Base-by-base conservation (phyloP, 2,797 vertebrate genomes). In the Dryobates pubescens region DNA sequence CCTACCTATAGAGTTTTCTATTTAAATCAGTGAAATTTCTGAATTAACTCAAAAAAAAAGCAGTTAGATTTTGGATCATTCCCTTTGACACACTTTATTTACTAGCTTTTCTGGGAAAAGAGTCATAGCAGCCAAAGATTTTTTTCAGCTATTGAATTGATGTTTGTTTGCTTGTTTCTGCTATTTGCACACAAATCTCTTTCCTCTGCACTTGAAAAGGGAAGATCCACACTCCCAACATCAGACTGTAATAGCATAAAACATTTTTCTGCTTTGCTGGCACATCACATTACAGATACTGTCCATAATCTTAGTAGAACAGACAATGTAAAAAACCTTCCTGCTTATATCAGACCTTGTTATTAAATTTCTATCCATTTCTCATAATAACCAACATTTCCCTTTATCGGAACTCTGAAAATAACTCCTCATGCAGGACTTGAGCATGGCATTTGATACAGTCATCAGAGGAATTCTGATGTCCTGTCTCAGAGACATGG, bases 341-440 rank as follows among this genome's bases (percentile, higher is more conserved):
- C 90, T 93, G 82, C 93, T 94, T 90, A 94, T 96, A 96, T 96
- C 96, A 95, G 92, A 73, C 83, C 93, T 96, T 96, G 94, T 96
- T 96, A 96, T 96, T 95, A 96, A 94, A 96, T 95, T 94, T 94
- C 95, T 94, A 96, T 85, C 96, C 86, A 93, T 94, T 96, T 94
- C 93, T 94, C 90, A 94, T 96, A 96, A 95, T 94, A 96, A 94
- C 92, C 63, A 93, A 94, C 90, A 95, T 94, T 96, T 89, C 67
- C 45, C 56, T 89, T 94, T 96, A 94, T 96, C 90, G 0, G 56
- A 94, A 92, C 56, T 83, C 79, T 92, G 86, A 93, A 93, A 96
- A 95, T 96, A 96, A 94, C 88, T 94, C 82, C 75, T 89, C 1
- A 0, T 89, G 93, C 90, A 85, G 76, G 94, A 93, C 88, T 95